phyloP scores from a whole-genome alignment of 2,797 vertebrate genomes.

The Oceanodroma leucorhoa region DNA sequence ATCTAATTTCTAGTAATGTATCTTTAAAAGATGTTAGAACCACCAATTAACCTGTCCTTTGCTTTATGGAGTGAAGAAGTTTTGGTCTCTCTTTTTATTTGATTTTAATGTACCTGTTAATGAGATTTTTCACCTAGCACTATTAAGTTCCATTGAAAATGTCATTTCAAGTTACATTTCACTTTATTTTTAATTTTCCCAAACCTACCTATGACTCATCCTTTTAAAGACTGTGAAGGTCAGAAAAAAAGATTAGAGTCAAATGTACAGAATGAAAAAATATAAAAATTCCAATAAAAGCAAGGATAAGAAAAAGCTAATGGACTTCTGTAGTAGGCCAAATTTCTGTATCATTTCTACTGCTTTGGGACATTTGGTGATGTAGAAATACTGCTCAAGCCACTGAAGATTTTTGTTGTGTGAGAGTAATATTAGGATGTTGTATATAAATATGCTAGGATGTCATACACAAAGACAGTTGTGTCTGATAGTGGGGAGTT shows the following conservation, averaged over 20 bases:
- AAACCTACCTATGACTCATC: not conserved
- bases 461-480: not conserved
- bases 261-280: not conserved
- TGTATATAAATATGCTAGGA: not conserved
- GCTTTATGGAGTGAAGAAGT: not conserved
- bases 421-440: not conserved
- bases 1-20: not conserved
- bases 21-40: not conserved
- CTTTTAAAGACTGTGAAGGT: not conserved
- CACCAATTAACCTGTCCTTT: not conserved
- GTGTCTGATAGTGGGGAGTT: not conserved
- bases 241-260: not conserved
- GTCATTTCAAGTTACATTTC: not conserved
- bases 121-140: not conserved
- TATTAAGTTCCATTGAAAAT: not conserved
- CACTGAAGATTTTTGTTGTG: not conserved
- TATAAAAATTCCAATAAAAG: not conserved
- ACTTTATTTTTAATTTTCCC: not conserved
- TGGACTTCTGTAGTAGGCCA: not conserved
- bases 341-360: not conserved
- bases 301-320: not conserved
- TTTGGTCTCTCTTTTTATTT: not conserved
- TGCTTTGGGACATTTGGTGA: not conserved
- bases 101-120: not conserved
- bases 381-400: not conserved